Evolutionary conservation across 2,113 vertebrate genomes (phyloP), one percentile per base, ranked within the genome.

Genomic region (Catharus minimus): DNA sequence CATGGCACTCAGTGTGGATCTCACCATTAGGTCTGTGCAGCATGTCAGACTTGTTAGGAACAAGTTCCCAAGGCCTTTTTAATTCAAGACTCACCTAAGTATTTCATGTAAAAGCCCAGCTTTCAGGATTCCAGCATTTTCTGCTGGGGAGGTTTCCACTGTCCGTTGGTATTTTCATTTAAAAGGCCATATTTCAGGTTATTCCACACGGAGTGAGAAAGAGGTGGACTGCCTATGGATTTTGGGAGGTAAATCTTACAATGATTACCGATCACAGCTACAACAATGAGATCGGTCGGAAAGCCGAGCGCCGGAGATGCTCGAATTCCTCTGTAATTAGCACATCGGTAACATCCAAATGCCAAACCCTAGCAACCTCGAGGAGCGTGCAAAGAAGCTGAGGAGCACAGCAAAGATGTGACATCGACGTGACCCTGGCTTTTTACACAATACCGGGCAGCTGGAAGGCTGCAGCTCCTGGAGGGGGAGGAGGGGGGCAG

Each of bases 331-430:
- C 97, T 97, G 97, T 98, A 98, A 98, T 98, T 98, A 98, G 96
- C 97, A 97, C 97, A 97, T 89, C 19, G 95, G 97, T 95, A 93
- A 97, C 97, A 97, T 95, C 90, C 96, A 98, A 97, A 98, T 98
- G 97, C 97, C 98, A 97, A 98, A 80, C 97, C 98, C 96, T 97
- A 92, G 97, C 98, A 98, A 98, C 98, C 96, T 95, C 96, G 89
- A 94, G 92, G 79, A 95, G 95, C 73, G 3, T 83, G 94, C 71
- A 81, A 55, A 91, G 86, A 10, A 92, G 66, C 90, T 60, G 85
- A 94, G 93, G 76, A 92, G 18, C 88, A 78, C 67, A 81, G 92
- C 53, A 71, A 82, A 92, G 90, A 86, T 82, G 96, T 95, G 97
- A 98, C 98, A 98, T 92, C 81, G 56, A 60, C 87, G 79, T 97